These are phyloP conservation scores for rabbit (Oryctolagus cuniculus) DNA, from an alignment of 2,113 vertebrate genomes.

Conservation along the genomic window mOryCun1.1 NC_091449.1:64862001-64862500, in stretches of 20 bases:
- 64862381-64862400: background rate
- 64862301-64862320: background rate
- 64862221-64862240: no score
- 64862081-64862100: rapidly evolving
- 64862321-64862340: background rate
- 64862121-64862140: background rate
- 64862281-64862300: background rate
- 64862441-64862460: rapidly evolving
- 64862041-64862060: background rate
- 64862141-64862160: background rate
- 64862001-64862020: background rate
- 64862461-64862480: background rate
- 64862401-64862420: background rate
- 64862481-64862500: background rate
- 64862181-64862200: background rate
- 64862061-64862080: background rate
- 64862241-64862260: rapidly evolving
- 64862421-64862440: background rate
- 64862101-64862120: background rate
- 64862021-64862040: background rate
- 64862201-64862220: background rate
- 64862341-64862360: background rate
- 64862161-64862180: background rate
- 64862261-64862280: background rate
- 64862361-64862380: rapidly evolving